These are phyloP conservation scores for Aspidapion aeneum DNA, from an alignment of 2,888 invertebrate genomes.

Conservation along the genomic window DNA sequence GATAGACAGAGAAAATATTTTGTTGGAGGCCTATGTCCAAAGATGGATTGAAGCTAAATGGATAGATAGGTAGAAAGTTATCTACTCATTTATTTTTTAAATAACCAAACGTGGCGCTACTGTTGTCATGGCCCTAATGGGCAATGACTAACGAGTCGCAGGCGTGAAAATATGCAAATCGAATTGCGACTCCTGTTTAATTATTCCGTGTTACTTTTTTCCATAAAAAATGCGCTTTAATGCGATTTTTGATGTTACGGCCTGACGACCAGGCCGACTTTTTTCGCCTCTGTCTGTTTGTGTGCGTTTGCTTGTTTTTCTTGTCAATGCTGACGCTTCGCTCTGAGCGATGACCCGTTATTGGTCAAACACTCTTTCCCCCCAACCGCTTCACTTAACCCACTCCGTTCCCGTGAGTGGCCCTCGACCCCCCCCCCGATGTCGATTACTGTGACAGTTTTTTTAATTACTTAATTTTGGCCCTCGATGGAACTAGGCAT, in stretches of 20 bases:
- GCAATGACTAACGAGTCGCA: conserved; percentile 50
- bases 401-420: neutral
- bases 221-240: conserved; percentile 39
- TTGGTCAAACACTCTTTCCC: neutral
- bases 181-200: conserved; percentile 50
- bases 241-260: conserved; percentile 36
- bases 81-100: too few relatives aligned
- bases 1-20: too few relatives aligned
- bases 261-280: conserved; percentile 3
- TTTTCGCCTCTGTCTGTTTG: neutral
- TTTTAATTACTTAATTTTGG: neutral
- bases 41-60: too few relatives aligned
- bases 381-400: neutral
- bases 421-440: neutral
- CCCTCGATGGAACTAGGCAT: neutral
- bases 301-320: conserved; percentile 3
- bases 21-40: too few relatives aligned
- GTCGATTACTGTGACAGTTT: neutral
- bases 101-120: too few relatives aligned
- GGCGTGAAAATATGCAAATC: conserved; percentile 51
- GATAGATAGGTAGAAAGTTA: too few relatives aligned
- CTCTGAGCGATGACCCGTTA: neutral
- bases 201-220: conserved; percentile 43
- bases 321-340: neutral
- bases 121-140: conserved; percentile 46